Percentiles rank a stretch among this genome's conserved stretches.
phyloP scores from a whole-genome alignment of 23 tunicate species.

The Trididemnum nubilum region DNA sequence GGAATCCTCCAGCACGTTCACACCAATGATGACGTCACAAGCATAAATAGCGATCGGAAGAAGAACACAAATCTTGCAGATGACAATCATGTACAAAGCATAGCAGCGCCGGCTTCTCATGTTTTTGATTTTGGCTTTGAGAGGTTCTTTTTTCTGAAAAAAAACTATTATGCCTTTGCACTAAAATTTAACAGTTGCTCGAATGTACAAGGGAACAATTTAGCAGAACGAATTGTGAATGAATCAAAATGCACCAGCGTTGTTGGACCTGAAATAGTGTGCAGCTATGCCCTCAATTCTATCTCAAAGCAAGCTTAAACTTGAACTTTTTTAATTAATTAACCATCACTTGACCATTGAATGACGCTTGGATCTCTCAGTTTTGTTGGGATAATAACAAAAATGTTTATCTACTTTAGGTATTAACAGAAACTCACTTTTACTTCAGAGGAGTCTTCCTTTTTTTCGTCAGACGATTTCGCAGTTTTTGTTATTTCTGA shows the following conservation, averaged over 20 bases:
- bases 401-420: too few relatives aligned
- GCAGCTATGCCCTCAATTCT: too few relatives aligned
- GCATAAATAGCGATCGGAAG: conserved; percentile 80
- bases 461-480: background rate
- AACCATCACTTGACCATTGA: too few relatives aligned
- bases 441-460: background rate
- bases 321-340: too few relatives aligned
- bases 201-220: too few relatives aligned
- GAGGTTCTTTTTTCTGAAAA: conserved; percentile 16
- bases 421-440: background rate
- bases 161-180: background rate
- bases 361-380: too few relatives aligned
- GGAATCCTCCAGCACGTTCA: conserved; percentile 63
- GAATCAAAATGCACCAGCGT: background rate
- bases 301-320: too few relatives aligned
- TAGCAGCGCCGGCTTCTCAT: background rate
- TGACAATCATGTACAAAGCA: conserved; percentile 30
- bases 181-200: background rate
- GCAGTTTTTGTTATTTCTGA: background rate
- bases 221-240: background rate
- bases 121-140: background rate
- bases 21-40: conserved; percentile 84
- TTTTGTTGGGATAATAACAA: too few relatives aligned
- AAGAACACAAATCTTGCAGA: conserved; percentile 55
- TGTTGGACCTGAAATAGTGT: too few relatives aligned